Conservation (phyloP, 2,113 vertebrate species). For the Lepus europaeus region DNA sequence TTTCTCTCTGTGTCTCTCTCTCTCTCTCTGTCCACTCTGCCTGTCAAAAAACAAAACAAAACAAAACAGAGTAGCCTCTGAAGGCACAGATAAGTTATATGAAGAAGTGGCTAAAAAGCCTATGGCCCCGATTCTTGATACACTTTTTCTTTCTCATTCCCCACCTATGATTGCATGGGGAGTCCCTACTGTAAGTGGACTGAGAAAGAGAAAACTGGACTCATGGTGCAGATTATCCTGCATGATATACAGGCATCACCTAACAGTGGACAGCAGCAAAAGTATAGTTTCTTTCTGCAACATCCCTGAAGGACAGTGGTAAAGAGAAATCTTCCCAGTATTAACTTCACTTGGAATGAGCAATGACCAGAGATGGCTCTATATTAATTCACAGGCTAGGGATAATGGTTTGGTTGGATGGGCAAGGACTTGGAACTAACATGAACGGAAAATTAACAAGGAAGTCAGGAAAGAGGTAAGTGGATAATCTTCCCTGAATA, state of each 20-base stretch:
- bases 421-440: not conserved
- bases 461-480: not conserved
- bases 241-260: not conserved
- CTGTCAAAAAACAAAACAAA: too few relatives aligned
- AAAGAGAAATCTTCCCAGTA: not conserved
- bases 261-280: not conserved
- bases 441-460: slow-evolving; percentile 13
- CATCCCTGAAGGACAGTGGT: not conserved
- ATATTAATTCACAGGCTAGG: not conserved
- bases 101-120: not conserved
- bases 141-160: not conserved
- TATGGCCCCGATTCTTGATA: not conserved
- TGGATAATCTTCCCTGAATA: not conserved
- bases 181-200: not conserved
- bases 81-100: not conserved
- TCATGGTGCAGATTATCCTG: not conserved
- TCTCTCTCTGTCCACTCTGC: too few relatives aligned
- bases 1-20: too few relatives aligned
- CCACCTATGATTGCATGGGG: too few relatives aligned
- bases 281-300: not conserved
- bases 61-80: not conserved
- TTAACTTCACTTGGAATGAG: not conserved
- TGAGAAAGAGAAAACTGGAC: not conserved
- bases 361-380: not conserved
- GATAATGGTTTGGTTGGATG: not conserved